Conservation (phyloP, 1,140 invertebrate species). For the Leptinotarsa lineolata region DNA sequence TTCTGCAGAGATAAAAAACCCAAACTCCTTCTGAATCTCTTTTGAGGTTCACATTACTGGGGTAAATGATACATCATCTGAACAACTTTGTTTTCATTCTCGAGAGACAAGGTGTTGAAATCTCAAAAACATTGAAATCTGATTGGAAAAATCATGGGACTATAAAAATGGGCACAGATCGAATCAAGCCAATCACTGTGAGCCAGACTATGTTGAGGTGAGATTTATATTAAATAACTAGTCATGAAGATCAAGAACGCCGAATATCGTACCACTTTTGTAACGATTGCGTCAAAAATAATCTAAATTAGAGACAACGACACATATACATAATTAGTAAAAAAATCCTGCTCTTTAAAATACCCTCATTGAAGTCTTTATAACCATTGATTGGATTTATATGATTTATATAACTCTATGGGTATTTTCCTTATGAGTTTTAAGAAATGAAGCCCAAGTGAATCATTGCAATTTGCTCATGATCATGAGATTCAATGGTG, state of each 20-base stretch:
- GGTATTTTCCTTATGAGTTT: constrained; percentile 26
- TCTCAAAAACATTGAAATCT: no score
- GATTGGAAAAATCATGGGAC: no score
- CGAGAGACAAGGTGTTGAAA: no score
- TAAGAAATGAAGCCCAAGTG: constrained; percentile 11
- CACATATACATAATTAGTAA: constrained; percentile 49
- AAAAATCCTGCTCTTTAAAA: constrained; percentile 18
- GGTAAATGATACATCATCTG: no score
- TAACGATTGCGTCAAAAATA: constrained; percentile 39
- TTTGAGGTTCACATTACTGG: no score
- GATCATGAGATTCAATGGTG: no score
- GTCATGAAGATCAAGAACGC: constrained; percentile 29
- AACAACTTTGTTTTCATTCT: no score
- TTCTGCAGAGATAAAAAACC: no score
- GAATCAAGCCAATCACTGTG: no score
- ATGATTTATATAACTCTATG: background rate
- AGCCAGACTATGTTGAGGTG: background rate
- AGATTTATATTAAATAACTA: background rate
- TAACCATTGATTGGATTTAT: constrained; percentile 17
- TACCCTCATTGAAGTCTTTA: constrained; percentile 38
- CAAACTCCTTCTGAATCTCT: no score
- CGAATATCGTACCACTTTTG: constrained; percentile 33
- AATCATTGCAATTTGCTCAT: background rate
- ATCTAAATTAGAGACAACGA: constrained; percentile 55
- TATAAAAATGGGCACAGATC: no score